These are phyloP conservation scores for Patiria miniata DNA, from an alignment of 35 echinoderm and acorn worm genomes.

Conservation along the genomic window DNA sequence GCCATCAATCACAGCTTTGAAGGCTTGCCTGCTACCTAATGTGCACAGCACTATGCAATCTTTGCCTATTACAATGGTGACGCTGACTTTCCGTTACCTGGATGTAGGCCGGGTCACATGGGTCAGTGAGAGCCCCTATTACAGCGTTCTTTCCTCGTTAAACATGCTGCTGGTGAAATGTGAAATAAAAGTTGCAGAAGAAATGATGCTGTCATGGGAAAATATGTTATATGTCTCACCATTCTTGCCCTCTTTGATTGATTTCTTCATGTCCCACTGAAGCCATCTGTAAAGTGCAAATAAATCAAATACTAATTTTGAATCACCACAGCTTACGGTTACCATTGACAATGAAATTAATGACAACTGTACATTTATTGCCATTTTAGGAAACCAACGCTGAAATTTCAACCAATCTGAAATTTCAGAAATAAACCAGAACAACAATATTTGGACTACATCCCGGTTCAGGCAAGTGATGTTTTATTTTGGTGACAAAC, in stretches of 20 bases:
- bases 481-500: too few relatives aligned
- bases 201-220: not conserved
- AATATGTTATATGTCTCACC: not conserved
- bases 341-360: not conserved
- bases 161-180: not conserved
- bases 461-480: too few relatives aligned
- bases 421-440: not conserved
- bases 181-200: not conserved
- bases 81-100: too few relatives aligned
- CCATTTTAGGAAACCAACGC: not conserved
- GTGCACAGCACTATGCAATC: too few relatives aligned
- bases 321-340: not conserved
- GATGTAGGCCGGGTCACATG: too few relatives aligned
- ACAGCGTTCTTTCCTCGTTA: not conserved
- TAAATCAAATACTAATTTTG: not conserved
- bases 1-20: too few relatives aligned
- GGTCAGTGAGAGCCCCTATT: too few relatives aligned
- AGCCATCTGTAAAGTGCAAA: conserved; percentile 2
- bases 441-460: not conserved
- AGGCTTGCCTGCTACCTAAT: too few relatives aligned
- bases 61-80: too few relatives aligned
- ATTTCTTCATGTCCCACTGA: conserved; percentile 11
- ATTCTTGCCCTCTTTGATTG: not conserved
- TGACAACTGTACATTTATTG: not conserved
- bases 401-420: not conserved